Conservation (phyloP, 2,113 vertebrate species). For the Cygnus buccinator region DNA sequence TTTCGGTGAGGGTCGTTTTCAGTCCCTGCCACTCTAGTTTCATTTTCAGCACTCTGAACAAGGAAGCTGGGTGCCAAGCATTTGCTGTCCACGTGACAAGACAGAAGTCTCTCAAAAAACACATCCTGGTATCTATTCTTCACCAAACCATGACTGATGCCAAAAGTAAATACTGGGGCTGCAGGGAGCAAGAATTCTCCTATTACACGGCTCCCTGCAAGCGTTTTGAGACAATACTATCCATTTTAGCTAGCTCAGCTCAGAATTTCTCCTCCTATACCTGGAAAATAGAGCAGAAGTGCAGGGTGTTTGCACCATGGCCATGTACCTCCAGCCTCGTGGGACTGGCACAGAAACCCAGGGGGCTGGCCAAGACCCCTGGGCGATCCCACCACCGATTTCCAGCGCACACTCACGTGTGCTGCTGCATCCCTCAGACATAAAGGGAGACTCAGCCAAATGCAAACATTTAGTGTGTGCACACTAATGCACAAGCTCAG, state of each 20-base stretch:
- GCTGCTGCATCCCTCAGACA: rapidly evolving
- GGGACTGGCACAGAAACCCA: too few species aligned
- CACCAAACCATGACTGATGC: neutral
- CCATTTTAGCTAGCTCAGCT: neutral
- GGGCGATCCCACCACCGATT: neutral
- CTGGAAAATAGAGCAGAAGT: neutral
- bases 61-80: neutral
- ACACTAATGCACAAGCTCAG: neutral
- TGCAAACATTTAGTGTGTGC: rapidly evolving
- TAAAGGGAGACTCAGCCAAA: neutral
- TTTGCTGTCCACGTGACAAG: rapidly evolving
- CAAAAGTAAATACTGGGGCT: neutral
- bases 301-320: neutral
- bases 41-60: rapidly evolving
- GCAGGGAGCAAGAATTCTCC: neutral
- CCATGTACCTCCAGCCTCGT: neutral
- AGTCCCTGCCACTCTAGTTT: rapidly evolving
- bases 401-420: rapidly evolving
- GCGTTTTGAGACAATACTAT: neutral
- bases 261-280: neutral
- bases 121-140: rapidly evolving
- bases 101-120: neutral
- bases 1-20: neutral
- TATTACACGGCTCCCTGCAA: neutral
- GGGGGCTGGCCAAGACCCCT: neutral